Evolutionary conservation across 2,113 vertebrate genomes (phyloP), one percentile per base, ranked within the genome.

Genomic region (Cheilinus undulatus): DNA sequence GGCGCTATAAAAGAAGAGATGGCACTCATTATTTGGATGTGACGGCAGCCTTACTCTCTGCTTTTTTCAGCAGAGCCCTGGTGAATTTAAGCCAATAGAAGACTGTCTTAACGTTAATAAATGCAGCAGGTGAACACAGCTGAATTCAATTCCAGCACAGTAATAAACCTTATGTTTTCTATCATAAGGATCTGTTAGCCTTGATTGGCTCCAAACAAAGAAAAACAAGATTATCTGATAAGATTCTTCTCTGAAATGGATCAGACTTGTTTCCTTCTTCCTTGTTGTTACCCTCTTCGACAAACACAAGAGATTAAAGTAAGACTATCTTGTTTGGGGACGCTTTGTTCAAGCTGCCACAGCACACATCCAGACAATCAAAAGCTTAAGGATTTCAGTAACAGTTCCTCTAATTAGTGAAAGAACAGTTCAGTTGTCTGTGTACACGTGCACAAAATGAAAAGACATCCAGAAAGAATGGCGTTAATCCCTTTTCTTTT

Each of bases 301-400:
- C 34, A 49, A 62, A 67, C 23, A 72, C 10, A 12, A 19, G 7
- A 70, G 69, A 73, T 69, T 62, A 61, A 52, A 77, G 17, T 20
- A 7, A 84, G 69, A 77, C 74, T 13, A 74, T 54, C 36, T 62
- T 57, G 56, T 70, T 66, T 74, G 60, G 28, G 66, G 49, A 71
- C 1, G 53, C 45, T 73, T 32, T 69, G 59, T 65, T 22, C 14
- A 1, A 4, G 38, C n/a, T 63, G 43, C 46, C 30, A 48, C 52
- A 46, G 20, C 1, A 7, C 50, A 56, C 40, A 53, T 19, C 17
- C 32, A 59, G 52, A 59, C 19, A 19, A 6, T 50, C 23, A 7
- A 14, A 50, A 53, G 46, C 53, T 54, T 7, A 22, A 46, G 36
- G 54, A 36, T 69, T 53, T 48, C 50, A 19, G 51, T 15, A 23